Evolutionary conservation across 2,888 invertebrate species (phyloP).

Genomic region (Cantharis rustica): DNA sequence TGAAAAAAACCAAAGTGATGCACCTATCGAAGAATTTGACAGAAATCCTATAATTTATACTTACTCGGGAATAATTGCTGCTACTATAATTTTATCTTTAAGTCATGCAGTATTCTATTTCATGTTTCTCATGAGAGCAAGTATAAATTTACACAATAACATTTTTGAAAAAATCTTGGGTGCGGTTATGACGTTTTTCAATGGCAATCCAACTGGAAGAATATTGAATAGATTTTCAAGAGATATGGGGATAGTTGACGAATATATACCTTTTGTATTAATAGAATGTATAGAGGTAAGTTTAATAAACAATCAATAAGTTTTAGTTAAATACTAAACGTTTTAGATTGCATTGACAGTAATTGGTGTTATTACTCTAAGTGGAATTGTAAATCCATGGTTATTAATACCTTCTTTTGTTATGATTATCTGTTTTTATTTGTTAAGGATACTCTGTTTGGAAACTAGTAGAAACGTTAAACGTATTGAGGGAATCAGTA

Average conservation of each 20-base stretch:
- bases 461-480: constrained; percentile 66
- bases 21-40: neutral
- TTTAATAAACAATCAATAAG: neutral
- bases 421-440: constrained; percentile 66
- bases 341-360: constrained; percentile 56
- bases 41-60: constrained; percentile 43
- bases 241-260: constrained; percentile 78
- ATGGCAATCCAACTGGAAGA: constrained; percentile 80
- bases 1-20: constrained; percentile 23
- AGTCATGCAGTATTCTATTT: constrained; percentile 69
- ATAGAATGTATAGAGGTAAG: constrained; percentile 42
- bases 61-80: constrained; percentile 57
- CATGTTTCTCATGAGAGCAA: constrained; percentile 72
- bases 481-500: constrained; percentile 68
- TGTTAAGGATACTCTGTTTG: constrained; percentile 58
- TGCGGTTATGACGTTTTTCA: constrained; percentile 86
- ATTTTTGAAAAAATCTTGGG: constrained; percentile 85
- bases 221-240: constrained; percentile 89
- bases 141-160: constrained; percentile 75
- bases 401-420: constrained; percentile 69
- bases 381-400: constrained; percentile 66
- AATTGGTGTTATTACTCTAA: constrained; percentile 55
- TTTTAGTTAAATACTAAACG: neutral
- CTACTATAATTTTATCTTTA: constrained; percentile 59
- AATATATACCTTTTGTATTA: constrained; percentile 58